Percentiles rank a stretch among this genome's conserved stretches.
Conservation (phyloP, 2,797 vertebrate genomes). For the Brotula barbata region DNA sequence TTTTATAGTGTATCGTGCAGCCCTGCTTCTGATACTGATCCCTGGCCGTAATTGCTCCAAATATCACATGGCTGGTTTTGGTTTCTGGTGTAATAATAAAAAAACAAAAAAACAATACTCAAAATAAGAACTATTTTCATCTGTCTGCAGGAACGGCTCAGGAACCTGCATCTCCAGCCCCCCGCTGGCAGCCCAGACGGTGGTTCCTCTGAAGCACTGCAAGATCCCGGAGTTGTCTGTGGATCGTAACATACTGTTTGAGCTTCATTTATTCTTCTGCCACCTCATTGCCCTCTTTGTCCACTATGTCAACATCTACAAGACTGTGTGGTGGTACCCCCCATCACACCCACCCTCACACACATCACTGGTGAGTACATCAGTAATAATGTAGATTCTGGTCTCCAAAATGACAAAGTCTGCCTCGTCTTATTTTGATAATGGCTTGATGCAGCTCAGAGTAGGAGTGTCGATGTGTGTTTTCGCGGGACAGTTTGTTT, state of each 20-base stretch:
- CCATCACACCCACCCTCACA: conserved; percentile 94
- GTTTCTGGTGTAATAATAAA: no score
- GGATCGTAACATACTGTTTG: conserved; percentile 91
- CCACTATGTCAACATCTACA: conserved; percentile 99
- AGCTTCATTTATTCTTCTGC: conserved; percentile 96
- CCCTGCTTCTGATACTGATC: no score
- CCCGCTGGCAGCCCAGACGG: conserved; percentile 91
- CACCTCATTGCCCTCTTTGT: conserved; percentile 96
- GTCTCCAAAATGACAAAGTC: not conserved
- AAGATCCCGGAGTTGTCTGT: conserved; percentile 95
- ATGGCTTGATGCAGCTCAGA: no score
- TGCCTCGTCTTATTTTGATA: no score
- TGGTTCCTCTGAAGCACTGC: conserved; percentile 93
- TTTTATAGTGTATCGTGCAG: no score
- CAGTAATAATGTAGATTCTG: not conserved
- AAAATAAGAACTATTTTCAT: not conserved
- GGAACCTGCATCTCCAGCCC: conserved; percentile 94
- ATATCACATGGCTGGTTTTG: no score
- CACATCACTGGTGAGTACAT: conserved; percentile 89
- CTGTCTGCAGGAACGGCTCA: conserved; percentile 86
- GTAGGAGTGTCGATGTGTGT: no score
- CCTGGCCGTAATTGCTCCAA: no score
- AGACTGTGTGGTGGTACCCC: conserved; percentile 99
- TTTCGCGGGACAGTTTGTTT: not conserved
- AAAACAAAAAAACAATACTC: no score